Evolutionary conservation across 2,888 invertebrate species (phyloP).

Genomic region (Nemurella pictetii): DNA sequence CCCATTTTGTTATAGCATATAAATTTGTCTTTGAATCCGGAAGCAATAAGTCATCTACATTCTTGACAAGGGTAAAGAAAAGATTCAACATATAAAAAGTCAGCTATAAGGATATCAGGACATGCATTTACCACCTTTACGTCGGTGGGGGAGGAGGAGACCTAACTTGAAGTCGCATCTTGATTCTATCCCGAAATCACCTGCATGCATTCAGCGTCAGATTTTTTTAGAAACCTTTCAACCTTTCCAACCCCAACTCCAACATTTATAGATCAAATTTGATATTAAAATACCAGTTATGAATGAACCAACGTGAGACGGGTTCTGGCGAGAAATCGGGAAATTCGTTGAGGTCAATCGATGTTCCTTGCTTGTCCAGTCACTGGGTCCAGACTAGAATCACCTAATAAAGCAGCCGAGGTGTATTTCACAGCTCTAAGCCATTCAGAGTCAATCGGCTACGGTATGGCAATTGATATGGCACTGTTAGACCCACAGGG

Average conservation of each 20-base stretch:
- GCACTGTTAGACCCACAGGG: background rate
- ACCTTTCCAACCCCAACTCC: background rate
- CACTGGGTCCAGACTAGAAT: background rate
- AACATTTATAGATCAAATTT: background rate
- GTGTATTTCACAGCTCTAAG: background rate
- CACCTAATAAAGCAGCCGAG: background rate
- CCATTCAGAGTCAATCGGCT: background rate
- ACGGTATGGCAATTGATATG: background rate
- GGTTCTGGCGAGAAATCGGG: background rate
- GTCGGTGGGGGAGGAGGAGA: background rate
- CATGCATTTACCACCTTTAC: background rate
- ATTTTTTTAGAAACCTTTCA: background rate
- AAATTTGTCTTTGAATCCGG: conserved; percentile 8
- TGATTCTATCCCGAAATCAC: too few species aligned
- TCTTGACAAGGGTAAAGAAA: background rate
- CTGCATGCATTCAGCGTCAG: too few species aligned
- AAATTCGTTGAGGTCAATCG: background rate
- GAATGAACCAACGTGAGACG: background rate
- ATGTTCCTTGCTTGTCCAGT: background rate
- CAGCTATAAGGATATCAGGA: background rate
- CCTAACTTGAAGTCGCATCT: background rate
- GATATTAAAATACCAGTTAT: background rate
- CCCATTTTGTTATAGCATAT: background rate
- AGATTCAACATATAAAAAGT: background rate
- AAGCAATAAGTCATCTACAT: conserved; percentile 20